Conservation (phyloP, 1,140 invertebrate genomes). For the Drosophila kanapiae region DNA sequence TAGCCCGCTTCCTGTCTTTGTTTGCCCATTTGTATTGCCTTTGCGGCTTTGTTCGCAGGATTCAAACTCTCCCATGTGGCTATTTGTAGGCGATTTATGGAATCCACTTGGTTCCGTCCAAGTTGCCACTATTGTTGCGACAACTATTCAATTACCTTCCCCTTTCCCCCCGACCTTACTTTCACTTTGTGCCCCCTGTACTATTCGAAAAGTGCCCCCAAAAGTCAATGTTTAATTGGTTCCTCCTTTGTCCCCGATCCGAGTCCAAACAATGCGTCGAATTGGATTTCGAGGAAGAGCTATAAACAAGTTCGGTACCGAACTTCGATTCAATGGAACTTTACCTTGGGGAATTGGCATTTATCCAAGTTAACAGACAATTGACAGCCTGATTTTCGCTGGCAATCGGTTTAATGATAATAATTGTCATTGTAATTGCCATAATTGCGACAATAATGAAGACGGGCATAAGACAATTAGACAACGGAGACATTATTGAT, state of each 20-base stretch:
- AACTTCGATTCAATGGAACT: conserved; percentile 2
- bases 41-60: conserved; percentile 47
- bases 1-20: conserved; percentile 55
- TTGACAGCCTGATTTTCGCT: conserved; percentile 13
- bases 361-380: conserved; percentile 26
- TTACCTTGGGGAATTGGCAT: conserved; percentile 4
- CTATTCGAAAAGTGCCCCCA: conserved; percentile 4
- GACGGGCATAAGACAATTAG: conserved; percentile 12
- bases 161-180: conserved; percentile 10
- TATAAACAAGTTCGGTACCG: conserved; percentile 6
- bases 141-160: conserved; percentile 50
- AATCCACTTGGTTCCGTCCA: conserved; percentile 33
- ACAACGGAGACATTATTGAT: conserved; percentile 10
- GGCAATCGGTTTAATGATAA: conserved; percentile 22
- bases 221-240: conserved; percentile 48
- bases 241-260: conserved; percentile 5
- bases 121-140: conserved; percentile 52
- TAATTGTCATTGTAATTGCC: conserved; percentile 41
- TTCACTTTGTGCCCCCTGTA: not conserved
- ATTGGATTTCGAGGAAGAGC: conserved; percentile 10
- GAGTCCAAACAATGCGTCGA: conserved; percentile 18
- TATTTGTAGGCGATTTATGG: conserved; percentile 60
- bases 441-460: conserved; percentile 23
- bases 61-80: conserved; percentile 55
- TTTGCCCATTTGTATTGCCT: conserved; percentile 48